Percentiles rank a stretch among this genome's conserved stretches.
Conservation (phyloP, 2,888 invertebrate species). For the Drosophila neotestacea region DNA sequence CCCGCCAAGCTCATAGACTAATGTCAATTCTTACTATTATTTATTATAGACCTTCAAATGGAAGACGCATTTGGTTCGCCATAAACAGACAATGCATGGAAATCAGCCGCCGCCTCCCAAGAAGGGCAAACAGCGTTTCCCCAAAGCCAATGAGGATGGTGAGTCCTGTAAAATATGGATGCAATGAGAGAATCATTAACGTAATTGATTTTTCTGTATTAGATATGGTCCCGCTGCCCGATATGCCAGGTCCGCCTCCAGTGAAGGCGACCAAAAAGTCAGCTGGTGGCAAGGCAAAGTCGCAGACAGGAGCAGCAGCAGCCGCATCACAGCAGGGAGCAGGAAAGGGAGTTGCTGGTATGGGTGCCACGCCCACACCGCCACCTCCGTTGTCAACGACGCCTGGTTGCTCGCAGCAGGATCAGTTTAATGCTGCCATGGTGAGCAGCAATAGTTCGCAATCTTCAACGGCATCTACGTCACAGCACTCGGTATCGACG, state of each 20-base stretch:
- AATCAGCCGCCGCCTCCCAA: conserved; percentile 83
- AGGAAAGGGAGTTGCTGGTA: conserved; percentile 69
- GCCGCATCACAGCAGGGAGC: conserved; percentile 40
- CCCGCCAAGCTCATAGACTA: neutral
- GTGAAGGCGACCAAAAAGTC: conserved; percentile 84
- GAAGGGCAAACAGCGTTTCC: conserved; percentile 83
- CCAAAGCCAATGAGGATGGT: conserved; percentile 84
- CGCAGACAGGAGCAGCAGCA: conserved; percentile 57
- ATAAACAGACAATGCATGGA: conserved; percentile 84
- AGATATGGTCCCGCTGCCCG: conserved; percentile 80
- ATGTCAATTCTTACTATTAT: neutral
- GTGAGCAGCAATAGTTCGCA: conserved; percentile 84
- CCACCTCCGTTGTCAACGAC: conserved; percentile 84
- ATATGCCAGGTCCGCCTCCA: conserved; percentile 84
- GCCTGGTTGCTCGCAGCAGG: conserved; percentile 83
- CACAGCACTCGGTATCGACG: conserved; percentile 83
- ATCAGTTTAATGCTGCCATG: conserved; percentile 83
- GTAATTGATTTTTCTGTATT: neutral
- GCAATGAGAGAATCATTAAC: neutral
- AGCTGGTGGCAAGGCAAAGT: conserved; percentile 83
- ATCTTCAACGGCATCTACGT: conserved; percentile 83
- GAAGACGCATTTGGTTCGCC: conserved; percentile 85
- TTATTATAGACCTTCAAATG: conserved; percentile 83
- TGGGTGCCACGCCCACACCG: conserved; percentile 80
- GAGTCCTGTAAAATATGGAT: conserved; percentile 4